Conservation (phyloP, 2,888 invertebrate genomes). For the Thereva nobilitata region DNA sequence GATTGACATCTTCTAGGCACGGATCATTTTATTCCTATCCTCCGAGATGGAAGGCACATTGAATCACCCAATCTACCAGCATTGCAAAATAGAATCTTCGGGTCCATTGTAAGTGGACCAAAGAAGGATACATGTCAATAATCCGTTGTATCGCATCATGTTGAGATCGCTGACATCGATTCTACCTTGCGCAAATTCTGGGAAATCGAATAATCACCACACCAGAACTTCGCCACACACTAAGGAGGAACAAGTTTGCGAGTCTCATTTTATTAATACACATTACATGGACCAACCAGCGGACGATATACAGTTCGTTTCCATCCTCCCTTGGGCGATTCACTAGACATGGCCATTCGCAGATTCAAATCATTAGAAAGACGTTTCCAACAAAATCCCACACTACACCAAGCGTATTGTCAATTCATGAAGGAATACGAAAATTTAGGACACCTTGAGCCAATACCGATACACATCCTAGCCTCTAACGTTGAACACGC, state of each 20-base stretch:
- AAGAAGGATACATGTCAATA: background rate
- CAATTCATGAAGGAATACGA: constrained; percentile 3
- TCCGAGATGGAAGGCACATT: background rate
- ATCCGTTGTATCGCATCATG: background rate
- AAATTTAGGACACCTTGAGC: background rate
- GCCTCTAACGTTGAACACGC: background rate
- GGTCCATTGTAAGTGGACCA: background rate
- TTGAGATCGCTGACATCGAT: background rate
- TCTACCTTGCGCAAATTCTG: constrained; percentile 2
- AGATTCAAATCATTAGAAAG: background rate
- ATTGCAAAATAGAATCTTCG: constrained; percentile 8
- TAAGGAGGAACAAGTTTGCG: background rate
- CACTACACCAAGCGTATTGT: background rate
- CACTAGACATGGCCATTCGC: background rate
- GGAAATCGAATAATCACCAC: background rate
- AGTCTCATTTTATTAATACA: background rate
- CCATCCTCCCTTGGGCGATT: background rate
- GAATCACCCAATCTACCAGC: background rate
- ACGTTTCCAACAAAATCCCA: background rate
- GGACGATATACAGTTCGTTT: constrained; percentile 2
- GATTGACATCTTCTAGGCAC: constrained; percentile 4
- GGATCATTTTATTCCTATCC: background rate
- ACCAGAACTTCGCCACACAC: background rate
- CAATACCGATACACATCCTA: background rate
- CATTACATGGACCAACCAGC: background rate